Evolutionary conservation across 2,113 vertebrate species (phyloP), one percentile per base, ranked within the genome.

Genomic region (Dromas ardeola): DNA sequence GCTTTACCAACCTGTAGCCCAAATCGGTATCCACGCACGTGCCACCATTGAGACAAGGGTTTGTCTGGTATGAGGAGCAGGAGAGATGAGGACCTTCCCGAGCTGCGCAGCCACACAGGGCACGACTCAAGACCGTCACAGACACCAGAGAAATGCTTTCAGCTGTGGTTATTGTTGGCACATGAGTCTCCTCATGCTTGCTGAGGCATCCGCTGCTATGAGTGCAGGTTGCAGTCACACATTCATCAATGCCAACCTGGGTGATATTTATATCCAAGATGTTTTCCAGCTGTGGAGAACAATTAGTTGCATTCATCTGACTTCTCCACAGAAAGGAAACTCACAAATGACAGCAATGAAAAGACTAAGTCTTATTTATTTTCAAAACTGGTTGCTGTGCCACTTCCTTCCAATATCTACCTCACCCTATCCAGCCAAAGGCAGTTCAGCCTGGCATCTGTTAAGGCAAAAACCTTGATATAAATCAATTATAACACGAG

Each of bases 1-100:
- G 20, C 29, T 78, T 69, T 69, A 97, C 96, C 86, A 94, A 99
- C 99, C 99, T 98, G 98, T 98, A 99, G 83, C 99, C 99, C 70
- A 99, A 96, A 2, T 98, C 98, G 8, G 98, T 97, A 52, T 99
- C 98, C 86, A 97, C 50, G 53, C 99, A 99, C 5, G 98, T 98
- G 76, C 99, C 99, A 40, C 98, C 98, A 9, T 99, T 99, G 81
- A 99, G 97, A 66, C 99, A 99, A 42, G 99, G 99, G 97, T 96
- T 98, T 65, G 49, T 59, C 50, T 95, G 81, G 94, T 99, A 98
- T 2, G 98, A 97, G 69, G 99, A 98, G 94, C 99, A 99, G 90
- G 98, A 94, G 59, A 98, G 97, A 88, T 97, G 98, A 62, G 95
- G 38, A 10, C 61, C 96, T 82, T 99, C 98, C 25, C 98, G 96